Evolutionary conservation across 2,113 vertebrate genomes (phyloP), one percentile per base, ranked within the genome.

Genomic region (Piprites chloris): DNA sequence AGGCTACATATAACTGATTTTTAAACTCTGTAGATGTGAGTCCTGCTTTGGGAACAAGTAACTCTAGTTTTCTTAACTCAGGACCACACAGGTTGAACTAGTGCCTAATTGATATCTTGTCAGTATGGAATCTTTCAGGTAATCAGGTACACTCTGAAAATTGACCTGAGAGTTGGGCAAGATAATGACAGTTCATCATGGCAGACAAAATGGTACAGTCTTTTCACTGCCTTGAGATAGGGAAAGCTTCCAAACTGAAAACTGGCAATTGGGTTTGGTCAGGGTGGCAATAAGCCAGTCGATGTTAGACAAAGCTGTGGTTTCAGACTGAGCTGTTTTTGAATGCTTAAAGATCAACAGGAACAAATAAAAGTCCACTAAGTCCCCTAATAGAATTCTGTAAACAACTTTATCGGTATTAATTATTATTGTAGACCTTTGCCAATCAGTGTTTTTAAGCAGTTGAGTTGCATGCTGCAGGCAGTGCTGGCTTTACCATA

Each of bases 401-500:
- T 42, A 37, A 77, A 49, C 32, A 56, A 44, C 22, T 56, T 71
- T 20, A 11, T 42, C 16, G 35, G 23, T 94, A 62, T 90, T 96
- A 93, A 95, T 95, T 95, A 87, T 90, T 87, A 53, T 37, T 27
- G 9, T 95, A 85, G 85, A 26, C 72, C 59, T 89, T 96, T 94
- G 79, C 94, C 89, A 89, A 17, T 94, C 53, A 81, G 33, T 82
- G 69, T 67, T 93, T 96, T 95, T 87, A 83, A 93, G 87, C 58
- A 59, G 28, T 35, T 68, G 58, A 90, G 68, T 73, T 18, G 27
- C 22, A 94, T 15, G 28, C 93, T 97, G 78, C 74, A 96, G 82
- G 66, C 87, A 81, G 23, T 93, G 27, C 78, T 94, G 76, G 17
- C 85, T 97, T 93, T 91, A 92, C 46, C 37, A 96, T 97, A 80